A percentile compares a stretch with the other conserved stretches of the same genome.
Conservation (phyloP, 1,140 invertebrate genomes). For the Saccostrea glomerata region DNA sequence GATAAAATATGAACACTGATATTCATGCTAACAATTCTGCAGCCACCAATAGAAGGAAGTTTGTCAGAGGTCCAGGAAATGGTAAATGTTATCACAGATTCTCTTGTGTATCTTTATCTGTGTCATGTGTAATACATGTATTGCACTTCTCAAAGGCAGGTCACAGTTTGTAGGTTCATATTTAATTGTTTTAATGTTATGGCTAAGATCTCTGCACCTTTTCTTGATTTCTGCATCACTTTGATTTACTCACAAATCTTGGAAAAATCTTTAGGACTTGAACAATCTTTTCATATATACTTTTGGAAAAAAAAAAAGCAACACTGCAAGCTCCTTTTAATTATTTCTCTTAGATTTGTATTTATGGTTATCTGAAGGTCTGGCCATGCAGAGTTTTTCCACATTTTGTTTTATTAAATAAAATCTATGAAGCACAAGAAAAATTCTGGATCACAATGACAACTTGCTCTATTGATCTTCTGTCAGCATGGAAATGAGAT, state of each 20-base stretch:
- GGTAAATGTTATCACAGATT: not conserved
- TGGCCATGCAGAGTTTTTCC: not conserved
- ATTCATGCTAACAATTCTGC: not conserved
- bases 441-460: not conserved
- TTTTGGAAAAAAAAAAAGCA: not conserved
- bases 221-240: not conserved
- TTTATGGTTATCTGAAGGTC: not conserved
- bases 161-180: not conserved
- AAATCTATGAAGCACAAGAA: too few relatives aligned
- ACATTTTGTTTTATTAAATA: too few relatives aligned
- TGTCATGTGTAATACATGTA: too few relatives aligned
- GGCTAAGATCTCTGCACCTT: not conserved
- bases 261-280: not conserved
- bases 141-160: not conserved
- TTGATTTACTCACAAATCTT: not conserved
- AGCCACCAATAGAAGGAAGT: not conserved
- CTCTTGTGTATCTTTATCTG: not conserved
- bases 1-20: not conserved
- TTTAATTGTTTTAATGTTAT: not conserved
- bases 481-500: not conserved
- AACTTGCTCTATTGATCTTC: not conserved
- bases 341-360: not conserved
- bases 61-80: not conserved
- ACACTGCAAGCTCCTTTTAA: not conserved
- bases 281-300: not conserved